Evolutionary conservation across 2,113 vertebrate species (phyloP).

Genomic region (Rafetus swinhoei): DNA sequence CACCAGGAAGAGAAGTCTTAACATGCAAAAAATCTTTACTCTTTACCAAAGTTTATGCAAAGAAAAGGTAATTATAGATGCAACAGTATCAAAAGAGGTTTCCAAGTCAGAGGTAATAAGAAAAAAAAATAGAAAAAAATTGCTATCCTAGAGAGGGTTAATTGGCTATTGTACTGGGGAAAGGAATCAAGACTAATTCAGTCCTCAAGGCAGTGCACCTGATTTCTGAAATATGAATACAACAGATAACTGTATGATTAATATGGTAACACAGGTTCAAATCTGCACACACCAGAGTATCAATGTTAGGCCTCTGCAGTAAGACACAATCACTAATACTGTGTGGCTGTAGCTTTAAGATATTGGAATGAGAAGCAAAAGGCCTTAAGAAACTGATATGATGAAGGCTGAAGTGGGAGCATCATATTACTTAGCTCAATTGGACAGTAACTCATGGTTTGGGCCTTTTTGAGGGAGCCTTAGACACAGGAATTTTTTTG

Average conservation of each 20-base stretch:
- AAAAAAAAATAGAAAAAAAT: constrained; percentile 6
- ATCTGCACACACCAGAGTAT: not conserved
- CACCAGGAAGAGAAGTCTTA: constrained; percentile 31
- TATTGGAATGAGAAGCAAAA: not conserved
- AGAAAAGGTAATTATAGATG: not conserved
- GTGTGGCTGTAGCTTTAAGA: not conserved
- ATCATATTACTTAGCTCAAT: not conserved
- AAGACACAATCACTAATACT: not conserved
- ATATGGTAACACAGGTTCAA: not conserved
- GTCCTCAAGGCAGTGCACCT: not conserved
- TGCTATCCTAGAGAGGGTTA: not conserved
- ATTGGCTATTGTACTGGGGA: not conserved
- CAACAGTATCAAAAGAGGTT: not conserved
- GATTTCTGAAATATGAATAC: not conserved
- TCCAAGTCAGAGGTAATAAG: rapidly evolving
- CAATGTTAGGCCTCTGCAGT: not conserved
- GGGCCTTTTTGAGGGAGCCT: not conserved
- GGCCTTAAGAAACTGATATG: not conserved
- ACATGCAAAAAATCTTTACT: constrained; percentile 36
- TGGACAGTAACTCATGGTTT: not conserved
- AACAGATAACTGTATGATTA: not conserved
- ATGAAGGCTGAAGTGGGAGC: not conserved
- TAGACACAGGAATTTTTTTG: not conserved
- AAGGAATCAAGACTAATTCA: constrained; percentile 10
- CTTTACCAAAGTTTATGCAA: constrained; percentile 13